Evolutionary conservation across 2,888 invertebrate species (phyloP).

Genomic region (Ptychoptera albimana): DNA sequence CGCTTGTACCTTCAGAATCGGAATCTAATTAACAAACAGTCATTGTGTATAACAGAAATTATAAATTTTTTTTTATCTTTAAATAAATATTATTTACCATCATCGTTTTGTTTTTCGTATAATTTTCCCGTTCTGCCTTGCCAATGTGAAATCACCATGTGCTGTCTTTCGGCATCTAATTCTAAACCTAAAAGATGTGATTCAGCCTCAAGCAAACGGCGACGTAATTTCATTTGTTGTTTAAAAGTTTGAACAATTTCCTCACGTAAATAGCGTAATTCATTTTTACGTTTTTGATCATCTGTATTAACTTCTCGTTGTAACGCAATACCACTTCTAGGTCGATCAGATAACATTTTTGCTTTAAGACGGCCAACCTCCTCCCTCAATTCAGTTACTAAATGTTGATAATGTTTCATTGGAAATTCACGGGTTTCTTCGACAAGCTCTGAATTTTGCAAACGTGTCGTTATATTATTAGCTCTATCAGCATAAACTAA

Average conservation of each 20-base stretch:
- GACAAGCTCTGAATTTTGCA: slow-evolving; percentile 29
- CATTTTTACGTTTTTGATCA: slow-evolving; percentile 31
- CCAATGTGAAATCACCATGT: slow-evolving; percentile 74
- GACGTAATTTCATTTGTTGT: slow-evolving; percentile 79
- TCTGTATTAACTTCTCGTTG: slow-evolving; percentile 19
- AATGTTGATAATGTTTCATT: slow-evolving; percentile 29
- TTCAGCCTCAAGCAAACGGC: slow-evolving; percentile 79
- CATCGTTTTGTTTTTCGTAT: slow-evolving; percentile 25
- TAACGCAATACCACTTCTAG: slow-evolving; percentile 31
- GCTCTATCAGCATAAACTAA: slow-evolving; percentile 88
- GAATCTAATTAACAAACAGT: slow-evolving; percentile 16
- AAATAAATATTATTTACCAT: slow-evolving; percentile 17
- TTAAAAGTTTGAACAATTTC: slow-evolving; percentile 80
- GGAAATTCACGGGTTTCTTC: slow-evolving; percentile 30
- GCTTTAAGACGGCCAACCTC: slow-evolving; percentile 65
- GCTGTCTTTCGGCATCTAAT: slow-evolving; percentile 76
- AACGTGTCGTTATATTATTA: slow-evolving; percentile 62
- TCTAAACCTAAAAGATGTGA: slow-evolving; percentile 74
- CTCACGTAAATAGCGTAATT: slow-evolving; percentile 55
- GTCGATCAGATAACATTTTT: slow-evolving; percentile 61
- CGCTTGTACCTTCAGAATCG: slow-evolving; percentile 28
- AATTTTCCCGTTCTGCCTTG: slow-evolving; percentile 62
- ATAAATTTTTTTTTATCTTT: too few species aligned
- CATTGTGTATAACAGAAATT: neutral
- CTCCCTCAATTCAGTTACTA: slow-evolving; percentile 43